Evolutionary conservation across 2,888 invertebrate species (phyloP).

Genomic region (Thalpophila matura): DNA sequence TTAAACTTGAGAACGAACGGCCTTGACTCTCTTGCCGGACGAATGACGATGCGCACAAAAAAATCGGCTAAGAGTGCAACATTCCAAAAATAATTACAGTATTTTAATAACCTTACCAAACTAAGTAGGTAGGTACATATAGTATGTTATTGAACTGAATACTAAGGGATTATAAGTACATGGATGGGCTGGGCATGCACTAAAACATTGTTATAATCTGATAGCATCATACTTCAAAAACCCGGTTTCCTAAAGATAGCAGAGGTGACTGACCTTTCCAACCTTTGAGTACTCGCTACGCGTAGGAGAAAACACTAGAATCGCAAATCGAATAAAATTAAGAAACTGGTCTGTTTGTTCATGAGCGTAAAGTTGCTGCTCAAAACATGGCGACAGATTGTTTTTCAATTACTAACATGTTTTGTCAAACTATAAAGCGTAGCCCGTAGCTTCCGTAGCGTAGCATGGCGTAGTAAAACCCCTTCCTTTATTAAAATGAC

Average conservation of each 20-base stretch:
- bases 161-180: conserved; percentile 1
- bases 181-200: conserved; percentile 13
- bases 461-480: background rate
- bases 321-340: conserved; percentile 19
- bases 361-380: background rate
- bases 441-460: background rate
- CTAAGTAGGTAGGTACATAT: background rate
- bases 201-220: conserved; percentile 19
- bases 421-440: background rate
- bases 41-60: conserved; percentile 61
- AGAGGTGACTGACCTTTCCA: conserved; percentile 32
- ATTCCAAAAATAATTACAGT: conserved; percentile 52
- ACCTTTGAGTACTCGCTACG: conserved; percentile 16
- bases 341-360: background rate
- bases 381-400: background rate
- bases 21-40: conserved; percentile 75
- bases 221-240: conserved; percentile 31
- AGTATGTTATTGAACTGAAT: background rate
- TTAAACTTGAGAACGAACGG: conserved; percentile 61
- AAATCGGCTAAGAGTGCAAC: conserved; percentile 58
- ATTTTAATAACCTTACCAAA: conserved; percentile 16
- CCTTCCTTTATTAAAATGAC: background rate
- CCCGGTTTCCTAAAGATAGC: conserved; percentile 36
- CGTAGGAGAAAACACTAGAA: conserved; percentile 36
- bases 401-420: too few species aligned